Conservation (phyloP, 1,140 invertebrate species). For the Thaumatotibia leucotreta region DNA sequence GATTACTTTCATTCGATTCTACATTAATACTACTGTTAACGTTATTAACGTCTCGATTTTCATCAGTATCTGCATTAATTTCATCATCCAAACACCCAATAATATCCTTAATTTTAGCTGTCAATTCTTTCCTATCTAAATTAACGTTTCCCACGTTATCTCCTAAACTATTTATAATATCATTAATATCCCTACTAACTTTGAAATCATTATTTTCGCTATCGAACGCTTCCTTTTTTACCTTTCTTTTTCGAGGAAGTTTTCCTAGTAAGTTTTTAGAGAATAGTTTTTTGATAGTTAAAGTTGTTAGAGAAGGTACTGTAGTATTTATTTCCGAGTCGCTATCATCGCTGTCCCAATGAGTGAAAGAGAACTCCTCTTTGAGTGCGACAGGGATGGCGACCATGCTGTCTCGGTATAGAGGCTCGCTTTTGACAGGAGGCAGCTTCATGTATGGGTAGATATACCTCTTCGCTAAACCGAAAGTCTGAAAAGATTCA, state of each 20-base stretch:
- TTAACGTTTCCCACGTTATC: constrained; percentile 9
- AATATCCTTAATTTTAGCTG: constrained; percentile 14
- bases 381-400: constrained; percentile 37
- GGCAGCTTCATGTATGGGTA: constrained; percentile 42
- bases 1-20: no score
- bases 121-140: neutral
- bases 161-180: constrained; percentile 39
- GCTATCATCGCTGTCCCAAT: constrained; percentile 49
- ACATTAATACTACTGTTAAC: no score
- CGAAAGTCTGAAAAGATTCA: constrained; percentile 43
- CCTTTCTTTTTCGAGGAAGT: constrained; percentile 41
- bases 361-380: constrained; percentile 36
- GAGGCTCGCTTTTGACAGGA: constrained; percentile 31
- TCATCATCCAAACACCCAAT: neutral
- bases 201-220: constrained; percentile 20
- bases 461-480: constrained; percentile 33
- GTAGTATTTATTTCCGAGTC: constrained; percentile 17
- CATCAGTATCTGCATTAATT: no score
- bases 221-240: constrained; percentile 40
- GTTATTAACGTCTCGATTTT: no score
- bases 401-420: constrained; percentile 38
- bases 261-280: constrained; percentile 42
- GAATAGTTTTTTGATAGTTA: constrained; percentile 44
- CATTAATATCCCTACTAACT: constrained; percentile 31
- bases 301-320: constrained; percentile 25